Conservation (phyloP, 1,140 invertebrate species). For the Antheraea pernyi region DNA sequence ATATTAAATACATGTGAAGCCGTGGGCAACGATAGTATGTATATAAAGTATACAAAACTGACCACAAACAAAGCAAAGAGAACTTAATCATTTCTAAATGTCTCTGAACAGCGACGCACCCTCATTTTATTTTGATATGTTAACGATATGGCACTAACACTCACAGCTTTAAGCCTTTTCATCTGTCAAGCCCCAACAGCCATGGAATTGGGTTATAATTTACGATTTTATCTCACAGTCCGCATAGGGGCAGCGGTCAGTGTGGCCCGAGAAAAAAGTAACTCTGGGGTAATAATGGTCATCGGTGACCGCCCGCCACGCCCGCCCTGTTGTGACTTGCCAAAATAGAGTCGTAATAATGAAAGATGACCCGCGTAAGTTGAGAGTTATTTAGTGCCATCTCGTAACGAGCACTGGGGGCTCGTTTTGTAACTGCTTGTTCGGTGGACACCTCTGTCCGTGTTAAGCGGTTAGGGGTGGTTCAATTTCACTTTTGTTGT, state of each 20-base stretch:
- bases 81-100: slow-evolving; percentile 58
- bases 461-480: slow-evolving; percentile 47
- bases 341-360: slow-evolving; percentile 73
- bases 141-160: slow-evolving; percentile 63
- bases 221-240: slow-evolving; percentile 75
- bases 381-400: slow-evolving; percentile 64
- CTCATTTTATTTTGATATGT: slow-evolving; percentile 66
- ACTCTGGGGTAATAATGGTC: slow-evolving; percentile 52
- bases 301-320: slow-evolving; percentile 49
- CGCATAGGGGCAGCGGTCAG: slow-evolving; percentile 72
- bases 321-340: slow-evolving; percentile 67
- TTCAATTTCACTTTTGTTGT: slow-evolving; percentile 68
- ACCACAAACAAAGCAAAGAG: slow-evolving; percentile 26
- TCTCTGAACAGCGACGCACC: slow-evolving; percentile 50
- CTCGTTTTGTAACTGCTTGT: slow-evolving; percentile 41
- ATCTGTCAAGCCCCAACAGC: slow-evolving; percentile 76
- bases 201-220: slow-evolving; percentile 78
- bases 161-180: slow-evolving; percentile 70
- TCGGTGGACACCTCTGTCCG: slow-evolving; percentile 42
- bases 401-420: slow-evolving; percentile 50
- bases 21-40: background rate
- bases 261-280: slow-evolving; percentile 60
- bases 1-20: no score
- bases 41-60: slow-evolving; percentile 4
- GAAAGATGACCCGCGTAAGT: slow-evolving; percentile 62